These are phyloP conservation scores for Meloidogyne chitwoodi DNA, from an alignment of 1,140 invertebrate genomes.

Conservation along the genomic window DNA sequence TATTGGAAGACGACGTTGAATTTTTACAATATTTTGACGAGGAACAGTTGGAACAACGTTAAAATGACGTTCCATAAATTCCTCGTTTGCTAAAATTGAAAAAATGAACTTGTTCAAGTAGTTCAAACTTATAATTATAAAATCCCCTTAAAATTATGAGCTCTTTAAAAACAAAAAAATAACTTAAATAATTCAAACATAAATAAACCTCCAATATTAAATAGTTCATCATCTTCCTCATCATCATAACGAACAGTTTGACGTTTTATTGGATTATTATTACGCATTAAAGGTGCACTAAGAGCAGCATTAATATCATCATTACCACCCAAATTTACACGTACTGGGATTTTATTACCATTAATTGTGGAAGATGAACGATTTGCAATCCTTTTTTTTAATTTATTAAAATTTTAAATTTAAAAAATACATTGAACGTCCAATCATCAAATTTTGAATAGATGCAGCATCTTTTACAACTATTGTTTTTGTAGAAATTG, in stretches of 20 bases:
- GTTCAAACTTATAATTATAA: too few species aligned
- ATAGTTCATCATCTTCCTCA: too few species aligned
- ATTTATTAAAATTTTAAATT: not conserved
- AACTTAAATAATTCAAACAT: too few species aligned
- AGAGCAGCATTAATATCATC: not conserved
- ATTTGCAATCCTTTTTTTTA: not conserved
- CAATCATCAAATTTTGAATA: not conserved
- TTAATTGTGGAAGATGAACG: not conserved
- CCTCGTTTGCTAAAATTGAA: too few species aligned
- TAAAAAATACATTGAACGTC: not conserved
- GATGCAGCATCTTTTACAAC: constrained; percentile 9
- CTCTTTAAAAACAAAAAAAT: too few species aligned
- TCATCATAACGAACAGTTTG: too few species aligned
- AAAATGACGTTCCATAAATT: not conserved
- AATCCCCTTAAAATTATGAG: too few species aligned
- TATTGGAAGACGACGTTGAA: not conserved
- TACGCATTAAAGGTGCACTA: not conserved
- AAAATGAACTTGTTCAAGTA: too few species aligned
- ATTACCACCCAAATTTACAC: not conserved
- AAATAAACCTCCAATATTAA: not conserved
- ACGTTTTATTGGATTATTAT: not conserved
- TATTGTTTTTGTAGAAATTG: constrained; percentile 17
- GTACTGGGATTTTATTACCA: not conserved
- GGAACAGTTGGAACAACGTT: not conserved
- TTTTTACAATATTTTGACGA: not conserved